Evolutionary conservation across 2,888 invertebrate genomes (phyloP), one percentile per base, ranked within the genome.

Genomic region (Limnephilus lunatus): DNA sequence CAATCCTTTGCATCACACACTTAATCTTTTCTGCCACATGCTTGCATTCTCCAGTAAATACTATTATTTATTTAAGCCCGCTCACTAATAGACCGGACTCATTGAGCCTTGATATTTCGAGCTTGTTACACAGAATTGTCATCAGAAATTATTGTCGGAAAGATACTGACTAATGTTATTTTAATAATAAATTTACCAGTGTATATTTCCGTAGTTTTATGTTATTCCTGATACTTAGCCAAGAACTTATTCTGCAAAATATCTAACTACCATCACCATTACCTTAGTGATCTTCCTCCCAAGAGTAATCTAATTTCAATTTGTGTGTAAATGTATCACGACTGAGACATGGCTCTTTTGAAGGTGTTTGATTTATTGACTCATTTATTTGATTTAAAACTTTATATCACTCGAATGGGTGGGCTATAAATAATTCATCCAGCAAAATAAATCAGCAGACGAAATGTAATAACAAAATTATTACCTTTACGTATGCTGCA

Each of bases 1-100:
- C 68, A 68, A 68, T 68, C 68, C 68, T 68, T 68, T 68, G 68
- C 68, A 68, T 68, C 68, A 68, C 68, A 68, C 68, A 68, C 68
- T 68, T 68, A 68, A 68, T 68, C 25, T 68, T 68, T 68, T 68
- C n/a, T 25, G 68, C 68, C n/a, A 68, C 68, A 68, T 68, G 68
- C 68, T 68, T 68, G 68, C 68, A 68, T 68, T 68, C 68, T 68
- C 68, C 68, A 68, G 68, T 68, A 68, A 68, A 68, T 68, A 68
- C 68, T 68, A 68, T 68, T n/a, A 68, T 68, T 68, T 68, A 68
- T n/a, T 68, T 68, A 68, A 68, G 25, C 68, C 25, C 68, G 68
- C 68, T 68, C n/a, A n/a, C 68, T 68, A 68, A 68, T 68, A 68
- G 68, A 68, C 68, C 68, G n/a, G 68, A 68, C 68, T 68, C 68